phyloP scores from a whole-genome alignment of 2,113 vertebrate genomes.

The Saguinus midas region DNA sequence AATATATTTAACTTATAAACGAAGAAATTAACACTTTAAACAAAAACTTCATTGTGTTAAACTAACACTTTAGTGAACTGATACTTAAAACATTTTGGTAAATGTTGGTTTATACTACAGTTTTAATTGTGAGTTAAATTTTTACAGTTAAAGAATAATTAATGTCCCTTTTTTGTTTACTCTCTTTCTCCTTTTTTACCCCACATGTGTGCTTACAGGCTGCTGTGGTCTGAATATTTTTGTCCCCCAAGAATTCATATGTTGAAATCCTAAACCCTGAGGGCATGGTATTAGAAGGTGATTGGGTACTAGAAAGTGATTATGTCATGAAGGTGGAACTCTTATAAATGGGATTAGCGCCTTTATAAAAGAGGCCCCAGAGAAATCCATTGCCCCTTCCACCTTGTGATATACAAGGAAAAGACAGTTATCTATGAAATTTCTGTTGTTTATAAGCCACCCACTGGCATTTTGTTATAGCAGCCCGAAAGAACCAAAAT shows the following conservation, averaged over 20 bases:
- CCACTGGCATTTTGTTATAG: neutral
- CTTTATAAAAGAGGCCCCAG: neutral
- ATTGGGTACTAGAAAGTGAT: neutral
- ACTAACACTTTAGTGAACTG: neutral
- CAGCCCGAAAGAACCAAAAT: neutral
- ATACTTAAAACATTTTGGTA: neutral
- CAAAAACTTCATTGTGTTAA: too few species aligned
- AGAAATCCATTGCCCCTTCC: neutral
- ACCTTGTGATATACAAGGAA: neutral
- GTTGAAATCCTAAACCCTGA: neutral
- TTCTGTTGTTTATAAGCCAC: neutral
- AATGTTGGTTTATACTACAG: neutral
- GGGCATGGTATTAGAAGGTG: neutral
- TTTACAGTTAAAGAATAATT: slow-evolving; percentile 11
- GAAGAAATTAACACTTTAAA: neutral
- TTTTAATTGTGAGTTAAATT: neutral
- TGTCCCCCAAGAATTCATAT: neutral
- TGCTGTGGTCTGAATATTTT: neutral
- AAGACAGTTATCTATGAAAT: neutral
- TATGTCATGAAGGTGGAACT: neutral
- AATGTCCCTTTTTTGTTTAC: neutral
- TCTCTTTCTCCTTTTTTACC: neutral
- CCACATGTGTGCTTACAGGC: neutral
- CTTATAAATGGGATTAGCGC: neutral
- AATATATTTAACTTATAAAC: neutral